A percentile compares a stretch with the other conserved stretches of the same genome.
Conservation (phyloP, 2,888 invertebrate species). For the Thymelicus sylvestris region DNA sequence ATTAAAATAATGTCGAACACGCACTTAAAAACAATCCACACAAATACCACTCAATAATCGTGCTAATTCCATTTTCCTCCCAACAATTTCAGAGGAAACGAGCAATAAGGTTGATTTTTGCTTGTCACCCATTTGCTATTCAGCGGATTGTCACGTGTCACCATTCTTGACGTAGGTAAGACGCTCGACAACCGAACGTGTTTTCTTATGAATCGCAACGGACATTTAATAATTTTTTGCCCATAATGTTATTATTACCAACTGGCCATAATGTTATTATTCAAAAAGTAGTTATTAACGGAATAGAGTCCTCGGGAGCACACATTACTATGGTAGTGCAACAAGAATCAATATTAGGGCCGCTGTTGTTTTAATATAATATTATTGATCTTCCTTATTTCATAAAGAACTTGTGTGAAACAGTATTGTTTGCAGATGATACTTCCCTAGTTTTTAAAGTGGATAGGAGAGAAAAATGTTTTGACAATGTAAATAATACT, state of each 20-base stretch:
- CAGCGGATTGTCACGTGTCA: slow-evolving; percentile 59
- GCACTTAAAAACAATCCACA: background rate
- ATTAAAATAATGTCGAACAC: background rate
- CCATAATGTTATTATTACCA: slow-evolving; percentile 1
- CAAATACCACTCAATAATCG: background rate
- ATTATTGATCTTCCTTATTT: too few species aligned
- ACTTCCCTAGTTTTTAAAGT: too few species aligned
- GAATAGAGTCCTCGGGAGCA: too few species aligned
- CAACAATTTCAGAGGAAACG: background rate
- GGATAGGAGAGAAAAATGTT: too few species aligned
- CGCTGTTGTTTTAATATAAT: too few species aligned
- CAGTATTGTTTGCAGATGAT: too few species aligned
- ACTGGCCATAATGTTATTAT: too few species aligned
- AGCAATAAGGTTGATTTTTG: slow-evolving; percentile 21
- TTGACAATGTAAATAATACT: too few species aligned
- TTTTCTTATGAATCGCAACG: slow-evolving; percentile 13
- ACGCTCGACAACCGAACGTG: slow-evolving; percentile 23
- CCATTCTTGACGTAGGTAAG: slow-evolving; percentile 57
- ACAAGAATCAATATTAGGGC: background rate
- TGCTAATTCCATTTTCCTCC: slow-evolving; percentile 3
- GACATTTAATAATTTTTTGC: slow-evolving; percentile 24
- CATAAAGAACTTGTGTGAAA: too few species aligned
- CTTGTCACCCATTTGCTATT: slow-evolving; percentile 49
- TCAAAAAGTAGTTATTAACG: too few species aligned
- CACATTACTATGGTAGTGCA: too few species aligned